Conservation (phyloP, 2,113 vertebrate species). For the Chaenogobius annularis region DNA sequence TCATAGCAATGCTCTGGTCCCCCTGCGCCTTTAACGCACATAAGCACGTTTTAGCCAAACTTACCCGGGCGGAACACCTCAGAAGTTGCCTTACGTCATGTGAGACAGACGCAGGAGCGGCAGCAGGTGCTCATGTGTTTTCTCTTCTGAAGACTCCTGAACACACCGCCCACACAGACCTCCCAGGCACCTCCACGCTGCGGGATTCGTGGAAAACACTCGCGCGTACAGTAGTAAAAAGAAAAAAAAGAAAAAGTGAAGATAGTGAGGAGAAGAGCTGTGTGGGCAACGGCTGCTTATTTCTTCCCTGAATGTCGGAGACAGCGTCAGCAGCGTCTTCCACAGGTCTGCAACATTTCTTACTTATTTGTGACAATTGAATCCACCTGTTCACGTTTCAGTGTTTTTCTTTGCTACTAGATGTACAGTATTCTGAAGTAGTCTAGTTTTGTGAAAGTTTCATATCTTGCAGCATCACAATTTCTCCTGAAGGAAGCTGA, state of each 20-base stretch:
- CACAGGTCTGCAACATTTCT: conserved; percentile 4
- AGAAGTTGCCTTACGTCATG: not conserved
- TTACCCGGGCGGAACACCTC: not conserved
- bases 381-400: not conserved
- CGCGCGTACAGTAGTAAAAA: conserved; percentile 34
- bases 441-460: conserved; percentile 33
- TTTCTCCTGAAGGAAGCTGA: conserved; percentile 9
- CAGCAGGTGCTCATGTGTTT: conserved; percentile 49
- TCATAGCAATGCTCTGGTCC: conserved; percentile 51
- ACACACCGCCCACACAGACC: conserved; percentile 71
- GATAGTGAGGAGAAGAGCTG: conserved; percentile 37
- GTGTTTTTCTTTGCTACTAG: not conserved
- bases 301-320: conserved; percentile 20
- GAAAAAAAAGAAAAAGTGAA: conserved; percentile 4
- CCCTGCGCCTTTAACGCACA: not conserved
- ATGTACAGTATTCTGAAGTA: not conserved
- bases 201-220: conserved; percentile 26
- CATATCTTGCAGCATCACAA: conserved; percentile 28
- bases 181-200: conserved; percentile 38
- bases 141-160: conserved; percentile 48
- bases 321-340: conserved; percentile 41
- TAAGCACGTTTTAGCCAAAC: not conserved
- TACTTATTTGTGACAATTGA: not conserved
- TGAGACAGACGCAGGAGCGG: not conserved
- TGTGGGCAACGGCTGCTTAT: conserved; percentile 47